phyloP scores from a whole-genome alignment of 2,113 vertebrate species.

The Apodemus speciosus region DNA sequence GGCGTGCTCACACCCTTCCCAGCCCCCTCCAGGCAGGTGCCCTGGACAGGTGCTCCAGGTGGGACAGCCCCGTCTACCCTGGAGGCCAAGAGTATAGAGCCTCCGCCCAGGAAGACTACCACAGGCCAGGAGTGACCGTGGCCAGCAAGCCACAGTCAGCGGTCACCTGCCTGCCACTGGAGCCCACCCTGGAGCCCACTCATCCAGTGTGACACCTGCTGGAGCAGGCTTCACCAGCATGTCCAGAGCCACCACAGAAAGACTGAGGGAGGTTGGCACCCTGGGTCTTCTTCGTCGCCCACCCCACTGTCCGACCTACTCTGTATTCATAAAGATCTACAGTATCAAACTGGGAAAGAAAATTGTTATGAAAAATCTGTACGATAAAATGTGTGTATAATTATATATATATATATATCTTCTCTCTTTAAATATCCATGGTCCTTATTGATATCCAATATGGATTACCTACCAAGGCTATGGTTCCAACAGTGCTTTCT shows the following conservation, averaged over 20 bases:
- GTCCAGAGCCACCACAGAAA: not conserved
- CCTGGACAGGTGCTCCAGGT: not conserved
- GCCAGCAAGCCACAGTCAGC: fast-evolving
- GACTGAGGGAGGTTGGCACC: constrained; percentile 46
- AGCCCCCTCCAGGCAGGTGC: not conserved
- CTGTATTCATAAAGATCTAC: constrained; percentile 83
- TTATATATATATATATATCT: constrained; percentile 86
- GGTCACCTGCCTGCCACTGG: not conserved
- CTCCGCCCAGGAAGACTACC: not conserved
- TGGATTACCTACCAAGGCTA: constrained; percentile 95
- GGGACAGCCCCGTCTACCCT: not conserved
- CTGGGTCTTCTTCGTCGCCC: constrained; percentile 70
- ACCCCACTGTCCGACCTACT: constrained; percentile 71
- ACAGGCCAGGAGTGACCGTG: not conserved
- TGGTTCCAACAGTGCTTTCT: constrained; percentile 83
- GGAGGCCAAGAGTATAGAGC: not conserved
- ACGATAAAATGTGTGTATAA: constrained; percentile 88
- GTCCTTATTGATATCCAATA: constrained; percentile 96
- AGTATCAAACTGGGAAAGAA: constrained; percentile 86
- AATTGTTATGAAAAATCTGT: constrained; percentile 88
- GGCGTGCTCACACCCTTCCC: not conserved
- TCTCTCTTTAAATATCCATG: constrained; percentile 88
- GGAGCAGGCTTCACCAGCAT: not conserved
- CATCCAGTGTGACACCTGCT: not conserved
- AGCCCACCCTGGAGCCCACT: not conserved